Conservation (phyloP, 2,113 vertebrate genomes). For the Hippoglossus stenolepis region DNA sequence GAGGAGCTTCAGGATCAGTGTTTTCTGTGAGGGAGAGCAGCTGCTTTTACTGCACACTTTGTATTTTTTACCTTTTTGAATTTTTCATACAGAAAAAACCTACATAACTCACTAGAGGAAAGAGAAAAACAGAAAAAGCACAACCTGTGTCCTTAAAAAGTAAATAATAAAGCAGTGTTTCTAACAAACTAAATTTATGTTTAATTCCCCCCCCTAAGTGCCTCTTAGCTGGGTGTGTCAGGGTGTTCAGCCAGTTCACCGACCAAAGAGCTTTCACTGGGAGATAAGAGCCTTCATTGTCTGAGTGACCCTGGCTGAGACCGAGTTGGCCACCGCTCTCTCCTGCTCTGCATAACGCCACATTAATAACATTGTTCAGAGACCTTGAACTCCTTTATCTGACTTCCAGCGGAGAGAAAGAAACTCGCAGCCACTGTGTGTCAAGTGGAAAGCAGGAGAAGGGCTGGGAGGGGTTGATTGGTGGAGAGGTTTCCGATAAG, state of each 20-base stretch:
- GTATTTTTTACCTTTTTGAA: no score
- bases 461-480: conserved; percentile 22
- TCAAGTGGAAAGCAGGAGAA: conserved; percentile 21
- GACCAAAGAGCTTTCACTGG: conserved; percentile 30
- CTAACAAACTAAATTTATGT: no score
- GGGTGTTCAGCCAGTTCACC: conserved; percentile 46
- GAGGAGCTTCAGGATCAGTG: no score
- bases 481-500: conserved; percentile 47
- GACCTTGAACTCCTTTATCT: conserved; percentile 53
- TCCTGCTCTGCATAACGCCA: conserved; percentile 7
- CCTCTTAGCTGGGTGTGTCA: conserved; percentile 8
- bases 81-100: no score
- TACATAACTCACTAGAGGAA: no score
- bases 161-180: not conserved
- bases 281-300: conserved; percentile 68
- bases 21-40: no score
- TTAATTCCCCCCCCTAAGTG: conserved; percentile 7
- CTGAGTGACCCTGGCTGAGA: conserved; percentile 38
- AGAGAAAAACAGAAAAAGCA: no score
- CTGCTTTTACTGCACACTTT: no score
- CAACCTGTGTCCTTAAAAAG: no score
- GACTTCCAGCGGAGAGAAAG: conserved; percentile 37
- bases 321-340: conserved; percentile 4
- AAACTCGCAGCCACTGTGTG: conserved; percentile 28
- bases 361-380: conserved; percentile 27